Evolutionary conservation across 2,797 vertebrate genomes (phyloP).

Genomic region (Linurgus olivaceus): DNA sequence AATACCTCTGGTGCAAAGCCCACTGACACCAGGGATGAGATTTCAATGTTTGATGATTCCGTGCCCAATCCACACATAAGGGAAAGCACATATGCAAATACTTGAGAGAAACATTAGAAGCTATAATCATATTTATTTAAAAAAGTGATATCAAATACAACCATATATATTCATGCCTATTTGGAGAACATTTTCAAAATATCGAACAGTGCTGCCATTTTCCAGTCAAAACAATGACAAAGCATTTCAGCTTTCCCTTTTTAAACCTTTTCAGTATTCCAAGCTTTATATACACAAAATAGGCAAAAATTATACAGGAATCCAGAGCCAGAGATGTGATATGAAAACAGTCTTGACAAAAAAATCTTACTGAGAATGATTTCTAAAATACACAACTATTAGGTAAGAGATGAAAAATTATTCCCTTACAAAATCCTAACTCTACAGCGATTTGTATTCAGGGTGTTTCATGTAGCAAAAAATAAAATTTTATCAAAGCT

Average conservation of each 20-base stretch:
- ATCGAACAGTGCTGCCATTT: conserved; percentile 24
- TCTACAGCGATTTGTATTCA: background rate
- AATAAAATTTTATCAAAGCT: background rate
- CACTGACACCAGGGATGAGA: background rate
- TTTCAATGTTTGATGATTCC: background rate
- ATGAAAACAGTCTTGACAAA: background rate
- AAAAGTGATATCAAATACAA: conserved; percentile 74
- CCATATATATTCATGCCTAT: conserved; percentile 55
- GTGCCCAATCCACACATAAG: background rate
- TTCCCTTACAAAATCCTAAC: background rate
- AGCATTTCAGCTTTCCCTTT: conserved; percentile 6
- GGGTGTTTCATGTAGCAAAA: background rate
- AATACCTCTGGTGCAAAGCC: background rate
- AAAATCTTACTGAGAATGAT: background rate
- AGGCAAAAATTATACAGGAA: background rate
- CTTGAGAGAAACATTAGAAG: conserved; percentile 50
- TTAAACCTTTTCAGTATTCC: background rate
- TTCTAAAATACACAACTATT: conserved; percentile 24
- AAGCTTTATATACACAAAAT: conserved; percentile 56
- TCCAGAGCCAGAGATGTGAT: background rate
- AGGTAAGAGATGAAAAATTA: conserved; percentile 6
- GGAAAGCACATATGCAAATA: background rate
- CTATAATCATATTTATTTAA: conserved; percentile 71
- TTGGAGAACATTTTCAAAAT: conserved; percentile 54
- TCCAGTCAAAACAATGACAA: conserved; percentile 42